Base-by-base conservation (phyloP, 2,797 vertebrate genomes). In the Smutsia gigantea region DNA sequence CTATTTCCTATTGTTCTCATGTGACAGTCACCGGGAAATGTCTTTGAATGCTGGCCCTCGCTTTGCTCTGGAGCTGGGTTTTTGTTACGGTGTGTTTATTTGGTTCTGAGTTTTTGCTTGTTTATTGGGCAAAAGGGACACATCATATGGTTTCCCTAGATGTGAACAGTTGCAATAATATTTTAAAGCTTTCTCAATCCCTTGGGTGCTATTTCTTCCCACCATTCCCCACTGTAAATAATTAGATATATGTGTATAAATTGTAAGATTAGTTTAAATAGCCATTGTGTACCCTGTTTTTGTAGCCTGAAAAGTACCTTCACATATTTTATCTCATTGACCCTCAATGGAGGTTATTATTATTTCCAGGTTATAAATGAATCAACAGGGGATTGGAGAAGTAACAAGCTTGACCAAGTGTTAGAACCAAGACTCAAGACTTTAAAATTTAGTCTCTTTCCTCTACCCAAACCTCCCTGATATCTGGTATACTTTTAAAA, bases 1-100 rank as follows among this genome's bases (percentile, higher is more conserved):
- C 84, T 42, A 97, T 97, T 77, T 96, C 95, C 88, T 95, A 61
- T 91, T 96, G 98, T 95, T 83, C 97, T 84, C 96, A 63, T 13
- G 25, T 11, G 97, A 57, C 34, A 87, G 66, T 51, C 79, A 87
- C 87, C 37, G 55, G 19, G 49, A 87, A 57, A 85, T 72, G 34
- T 63, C 83, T 96, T 83, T 84, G 34, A 81, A 74, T 64, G 7
- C 2, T 18, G 12, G 74, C 4, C 23, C 55, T 89, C 64, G 34
- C 23, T 95, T 88, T 87, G 17, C 64, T 90, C 93, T 23, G 10
- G 37, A 88, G 37, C n/a, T 75, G 12, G 10, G 18, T n/a, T 90
- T 95, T 94, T 87, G 6, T 29, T 74, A 18, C 21, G 4, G 63
- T 55, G 25, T 27, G 19, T 77, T 71, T 87, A 23, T 61, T 89